A percentile compares a stretch with the other conserved stretches of the same genome.
phyloP scores from a whole-genome alignment of 1,140 invertebrate species.

The Notospermus geniculatus region DNA sequence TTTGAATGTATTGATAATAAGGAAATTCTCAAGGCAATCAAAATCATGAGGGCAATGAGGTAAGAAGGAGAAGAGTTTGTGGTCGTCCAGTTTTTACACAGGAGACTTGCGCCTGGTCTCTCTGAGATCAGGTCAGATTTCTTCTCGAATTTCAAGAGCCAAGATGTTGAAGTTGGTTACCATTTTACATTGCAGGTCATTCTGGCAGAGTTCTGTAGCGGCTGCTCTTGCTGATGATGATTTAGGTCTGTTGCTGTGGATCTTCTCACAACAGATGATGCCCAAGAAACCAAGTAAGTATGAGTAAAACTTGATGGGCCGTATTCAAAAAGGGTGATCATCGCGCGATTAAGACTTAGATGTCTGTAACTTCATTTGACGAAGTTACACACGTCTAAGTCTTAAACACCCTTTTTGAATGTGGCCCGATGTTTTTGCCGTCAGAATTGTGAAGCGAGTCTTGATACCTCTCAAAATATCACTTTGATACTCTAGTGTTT shows the following conservation, averaged over 20 bases:
- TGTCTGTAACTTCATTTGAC: no score
- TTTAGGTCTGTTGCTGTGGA: slow-evolving; percentile 67
- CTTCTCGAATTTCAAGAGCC: not conserved
- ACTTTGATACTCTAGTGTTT: slow-evolving; percentile 7
- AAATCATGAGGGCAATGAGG: slow-evolving; percentile 61
- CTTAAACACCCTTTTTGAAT: no score
- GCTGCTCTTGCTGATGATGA: slow-evolving; percentile 60
- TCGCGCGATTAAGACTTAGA: no score
- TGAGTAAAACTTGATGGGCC: slow-evolving; percentile 33
- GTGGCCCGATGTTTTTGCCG: no score
- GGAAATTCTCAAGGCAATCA: slow-evolving; percentile 66
- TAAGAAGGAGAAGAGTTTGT: slow-evolving; percentile 11
- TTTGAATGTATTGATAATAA: slow-evolving; percentile 65
- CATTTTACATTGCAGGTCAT: slow-evolving; percentile 56
- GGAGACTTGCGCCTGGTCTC: not conserved
- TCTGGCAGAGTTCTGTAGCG: slow-evolving; percentile 64
- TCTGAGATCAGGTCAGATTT: not conserved
- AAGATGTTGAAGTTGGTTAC: not conserved
- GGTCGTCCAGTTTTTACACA: not conserved
- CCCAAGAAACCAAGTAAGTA: slow-evolving; percentile 66
- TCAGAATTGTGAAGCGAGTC: no score
- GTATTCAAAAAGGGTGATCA: no score
- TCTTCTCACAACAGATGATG: slow-evolving; percentile 70
- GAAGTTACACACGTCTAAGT: no score
- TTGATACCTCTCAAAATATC: slow-evolving; percentile 1